Evolutionary conservation across 2,888 invertebrate genomes (phyloP).

Genomic region (Dasypogon diadema): DNA sequence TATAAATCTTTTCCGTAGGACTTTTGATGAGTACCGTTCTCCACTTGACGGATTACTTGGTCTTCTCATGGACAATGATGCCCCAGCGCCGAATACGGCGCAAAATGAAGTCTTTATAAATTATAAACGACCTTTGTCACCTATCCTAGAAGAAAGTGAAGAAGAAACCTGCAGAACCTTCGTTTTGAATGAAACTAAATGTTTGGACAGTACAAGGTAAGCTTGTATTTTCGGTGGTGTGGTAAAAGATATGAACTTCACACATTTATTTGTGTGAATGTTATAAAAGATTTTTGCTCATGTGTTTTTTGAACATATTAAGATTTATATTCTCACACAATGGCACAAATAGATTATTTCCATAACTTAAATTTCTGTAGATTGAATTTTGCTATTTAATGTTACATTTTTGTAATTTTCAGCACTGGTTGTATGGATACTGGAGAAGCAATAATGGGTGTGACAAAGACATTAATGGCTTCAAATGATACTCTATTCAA

Average conservation of each 20-base stretch:
- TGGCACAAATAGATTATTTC: background rate
- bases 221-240: too few relatives aligned
- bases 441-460: constrained; percentile 59
- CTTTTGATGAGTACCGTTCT: constrained; percentile 57
- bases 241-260: too few relatives aligned
- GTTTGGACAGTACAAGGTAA: constrained; percentile 59
- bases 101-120: constrained; percentile 59
- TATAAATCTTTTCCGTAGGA: constrained; percentile 29
- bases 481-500: constrained; percentile 60
- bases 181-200: constrained; percentile 58
- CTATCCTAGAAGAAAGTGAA: constrained; percentile 60
- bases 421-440: constrained; percentile 59
- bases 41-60: constrained; percentile 55
- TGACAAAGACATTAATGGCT: constrained; percentile 59
- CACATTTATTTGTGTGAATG: background rate
- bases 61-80: constrained; percentile 51
- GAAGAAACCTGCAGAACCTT: constrained; percentile 60
- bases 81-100: constrained; percentile 43
- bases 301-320: too few relatives aligned
- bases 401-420: too few relatives aligned
- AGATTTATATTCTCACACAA: too few relatives aligned
- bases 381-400: too few relatives aligned
- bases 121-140: constrained; percentile 59
- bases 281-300: too few relatives aligned
- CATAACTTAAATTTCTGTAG: background rate